A percentile compares a stretch with the other conserved stretches of the same genome.
Evolutionary conservation across 2,888 invertebrate genomes (phyloP).

Genomic region (Lycia hirtaria): DNA sequence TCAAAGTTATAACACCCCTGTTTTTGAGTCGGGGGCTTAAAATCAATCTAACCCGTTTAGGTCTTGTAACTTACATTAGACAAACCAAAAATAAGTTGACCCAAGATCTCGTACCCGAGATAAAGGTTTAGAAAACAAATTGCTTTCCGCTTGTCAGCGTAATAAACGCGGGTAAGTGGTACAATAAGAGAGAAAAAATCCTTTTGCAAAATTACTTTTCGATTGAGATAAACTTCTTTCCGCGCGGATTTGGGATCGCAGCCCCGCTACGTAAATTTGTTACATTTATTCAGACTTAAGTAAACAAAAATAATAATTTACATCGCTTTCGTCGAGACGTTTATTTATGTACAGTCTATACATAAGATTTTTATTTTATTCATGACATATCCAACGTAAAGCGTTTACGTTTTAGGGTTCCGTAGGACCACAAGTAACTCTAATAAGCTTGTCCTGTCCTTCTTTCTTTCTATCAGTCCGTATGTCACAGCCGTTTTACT

Average conservation of each 20-base stretch:
- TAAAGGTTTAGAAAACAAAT: constrained; percentile 48
- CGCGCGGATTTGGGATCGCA: constrained; percentile 36
- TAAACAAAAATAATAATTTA: constrained; percentile 6
- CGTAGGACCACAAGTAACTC: too few species aligned
- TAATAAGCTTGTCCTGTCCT: too few species aligned
- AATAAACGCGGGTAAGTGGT: constrained; percentile 41
- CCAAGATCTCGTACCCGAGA: background rate
- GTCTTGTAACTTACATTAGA: too few species aligned
- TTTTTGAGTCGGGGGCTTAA: too few species aligned
- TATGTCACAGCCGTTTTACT: too few species aligned
- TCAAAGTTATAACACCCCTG: too few species aligned
- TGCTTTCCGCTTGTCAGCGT: constrained; percentile 43
- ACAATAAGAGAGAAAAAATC: constrained; percentile 40
- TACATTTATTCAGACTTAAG: constrained; percentile 17
- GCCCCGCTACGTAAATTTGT: constrained; percentile 31
- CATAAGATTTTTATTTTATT: background rate
- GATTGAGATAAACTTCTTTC: constrained; percentile 47
- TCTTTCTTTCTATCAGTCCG: too few species aligned
- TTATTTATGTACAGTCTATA: background rate
- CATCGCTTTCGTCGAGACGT: background rate
- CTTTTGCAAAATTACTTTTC: constrained; percentile 47
- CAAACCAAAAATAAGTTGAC: too few species aligned
- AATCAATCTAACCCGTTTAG: too few species aligned
- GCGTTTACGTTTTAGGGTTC: too few species aligned
- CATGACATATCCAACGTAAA: too few species aligned